phyloP scores from a whole-genome alignment of 1,140 invertebrate genomes.

The Zaprionus ghesquierei region DNA sequence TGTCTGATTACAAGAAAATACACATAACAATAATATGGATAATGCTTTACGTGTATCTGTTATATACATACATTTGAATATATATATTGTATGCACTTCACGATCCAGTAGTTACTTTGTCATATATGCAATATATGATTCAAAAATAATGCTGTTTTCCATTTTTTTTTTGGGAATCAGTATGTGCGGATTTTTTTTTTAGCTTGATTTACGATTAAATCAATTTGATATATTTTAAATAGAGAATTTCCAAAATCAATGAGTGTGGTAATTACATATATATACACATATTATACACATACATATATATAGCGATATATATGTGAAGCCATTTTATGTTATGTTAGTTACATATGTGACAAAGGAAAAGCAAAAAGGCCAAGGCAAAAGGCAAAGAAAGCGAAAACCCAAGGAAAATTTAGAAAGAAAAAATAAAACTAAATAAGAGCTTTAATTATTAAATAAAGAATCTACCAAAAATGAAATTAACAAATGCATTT shows the following conservation, averaged over 20 bases:
- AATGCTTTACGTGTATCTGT: constrained; percentile 42
- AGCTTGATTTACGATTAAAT: constrained; percentile 39
- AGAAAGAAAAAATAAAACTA: constrained; percentile 52
- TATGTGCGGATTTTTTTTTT: constrained; percentile 47
- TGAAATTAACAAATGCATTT: constrained; percentile 38
- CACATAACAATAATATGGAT: constrained; percentile 36
- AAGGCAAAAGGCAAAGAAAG: too few relatives aligned
- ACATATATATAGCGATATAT: not conserved
- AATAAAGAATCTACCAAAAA: constrained; percentile 76
- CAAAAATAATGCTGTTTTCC: constrained; percentile 60
- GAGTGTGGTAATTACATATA: constrained; percentile 43
- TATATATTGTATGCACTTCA: constrained; percentile 45
- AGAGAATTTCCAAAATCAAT: constrained; percentile 54
- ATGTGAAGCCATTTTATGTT: constrained; percentile 64
- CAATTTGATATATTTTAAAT: constrained; percentile 74
- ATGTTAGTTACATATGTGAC: constrained; percentile 32
- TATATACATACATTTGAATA: too few relatives aligned
- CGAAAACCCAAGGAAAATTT: constrained; percentile 21
- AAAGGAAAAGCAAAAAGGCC: constrained; percentile 27
- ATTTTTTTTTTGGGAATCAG: constrained; percentile 70
- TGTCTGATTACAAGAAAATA: constrained; percentile 2
- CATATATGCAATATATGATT: constrained; percentile 75
- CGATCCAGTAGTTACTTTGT: constrained; percentile 79
- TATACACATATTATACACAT: constrained; percentile 41
- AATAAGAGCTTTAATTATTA: constrained; percentile 82